Evolutionary conservation across 2,797 vertebrate species (phyloP).

Genomic region (Smutsia temminckii): DNA sequence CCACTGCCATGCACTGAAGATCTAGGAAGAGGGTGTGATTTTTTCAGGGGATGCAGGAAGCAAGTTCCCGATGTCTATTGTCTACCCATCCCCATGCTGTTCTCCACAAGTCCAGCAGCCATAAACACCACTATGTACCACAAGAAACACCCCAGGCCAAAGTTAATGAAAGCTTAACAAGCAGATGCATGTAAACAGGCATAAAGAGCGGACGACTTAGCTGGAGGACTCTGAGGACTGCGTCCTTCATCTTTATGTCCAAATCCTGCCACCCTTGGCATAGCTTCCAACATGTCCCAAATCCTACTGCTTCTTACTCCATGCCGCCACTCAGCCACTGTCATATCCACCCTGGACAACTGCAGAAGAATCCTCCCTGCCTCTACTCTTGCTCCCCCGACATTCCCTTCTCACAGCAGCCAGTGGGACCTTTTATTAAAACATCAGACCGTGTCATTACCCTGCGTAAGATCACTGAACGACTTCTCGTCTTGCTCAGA

Average conservation of each 20-base stretch:
- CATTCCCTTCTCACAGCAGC: background rate
- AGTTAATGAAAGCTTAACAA: background rate
- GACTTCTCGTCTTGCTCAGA: background rate
- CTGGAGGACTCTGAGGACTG: background rate
- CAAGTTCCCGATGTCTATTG: background rate
- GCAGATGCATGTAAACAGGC: background rate
- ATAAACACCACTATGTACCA: background rate
- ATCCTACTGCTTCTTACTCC: background rate
- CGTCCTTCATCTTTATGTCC: background rate
- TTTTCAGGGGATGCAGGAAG: background rate
- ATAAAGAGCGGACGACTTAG: background rate
- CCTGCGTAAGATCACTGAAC: background rate
- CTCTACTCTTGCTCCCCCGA: background rate
- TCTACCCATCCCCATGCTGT: background rate
- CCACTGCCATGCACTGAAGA: background rate
- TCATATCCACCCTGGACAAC: background rate
- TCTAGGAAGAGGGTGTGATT: too few relatives aligned
- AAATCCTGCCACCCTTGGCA: background rate
- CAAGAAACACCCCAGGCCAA: background rate
- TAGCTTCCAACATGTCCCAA: background rate
- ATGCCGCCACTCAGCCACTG: background rate
- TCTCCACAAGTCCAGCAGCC: background rate
- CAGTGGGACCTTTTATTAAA: background rate
- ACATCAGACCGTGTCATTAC: background rate
- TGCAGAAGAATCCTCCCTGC: background rate